Conservation (phyloP, 2,888 invertebrate species). For the Nomada ruficornis region DNA sequence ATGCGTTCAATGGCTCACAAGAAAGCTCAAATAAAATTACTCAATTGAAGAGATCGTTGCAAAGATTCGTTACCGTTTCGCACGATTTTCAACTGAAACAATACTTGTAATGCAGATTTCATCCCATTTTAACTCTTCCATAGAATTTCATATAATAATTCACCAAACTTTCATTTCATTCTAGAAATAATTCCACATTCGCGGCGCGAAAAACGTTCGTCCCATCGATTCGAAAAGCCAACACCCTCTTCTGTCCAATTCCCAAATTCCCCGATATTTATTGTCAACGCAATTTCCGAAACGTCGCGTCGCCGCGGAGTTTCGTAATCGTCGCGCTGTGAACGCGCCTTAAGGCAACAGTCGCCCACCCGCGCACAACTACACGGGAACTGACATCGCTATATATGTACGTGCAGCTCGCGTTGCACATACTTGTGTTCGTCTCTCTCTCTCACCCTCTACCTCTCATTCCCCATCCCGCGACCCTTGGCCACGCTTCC, state of each 20-base stretch:
- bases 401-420: conserved; percentile 75
- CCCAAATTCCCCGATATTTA: conserved; percentile 1
- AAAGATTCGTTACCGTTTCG: too few species aligned
- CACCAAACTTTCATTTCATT: not conserved
- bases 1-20: too few species aligned
- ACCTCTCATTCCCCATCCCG: conserved; percentile 38
- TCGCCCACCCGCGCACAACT: conserved; percentile 80
- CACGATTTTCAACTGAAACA: not conserved
- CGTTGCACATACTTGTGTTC: conserved; percentile 77
- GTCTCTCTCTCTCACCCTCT: conserved; percentile 60
- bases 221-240: not conserved
- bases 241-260: not conserved
- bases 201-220: not conserved
- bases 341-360: conserved; percentile 75
- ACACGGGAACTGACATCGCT: conserved; percentile 67
- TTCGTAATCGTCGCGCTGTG: conserved; percentile 68
- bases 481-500: conserved; percentile 47
- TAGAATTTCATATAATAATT: not conserved
- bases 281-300: conserved; percentile 19
- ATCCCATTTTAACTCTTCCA: too few species aligned
- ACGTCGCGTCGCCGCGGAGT: conserved; percentile 4
- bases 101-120: not conserved
- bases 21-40: too few species aligned
- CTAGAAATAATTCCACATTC: not conserved
- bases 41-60: too few species aligned